A percentile compares a stretch with the other conserved stretches of the same genome.
Evolutionary conservation across 1,140 invertebrate species (phyloP).

Genomic region (Holcopasites calliopsidis): DNA sequence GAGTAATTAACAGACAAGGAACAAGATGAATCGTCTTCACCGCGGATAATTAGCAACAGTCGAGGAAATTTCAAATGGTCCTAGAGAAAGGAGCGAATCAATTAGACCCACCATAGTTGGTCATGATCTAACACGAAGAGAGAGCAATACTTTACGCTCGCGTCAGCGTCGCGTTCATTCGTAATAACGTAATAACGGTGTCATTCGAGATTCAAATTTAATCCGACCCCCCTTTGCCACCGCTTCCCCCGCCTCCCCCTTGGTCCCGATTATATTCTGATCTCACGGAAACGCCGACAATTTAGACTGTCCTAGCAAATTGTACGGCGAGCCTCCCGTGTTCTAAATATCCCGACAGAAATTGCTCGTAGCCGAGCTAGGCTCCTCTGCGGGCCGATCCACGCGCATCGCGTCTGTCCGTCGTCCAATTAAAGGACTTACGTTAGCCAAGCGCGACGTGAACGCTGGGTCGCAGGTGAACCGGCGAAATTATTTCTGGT

Average conservation of each 20-base stretch:
- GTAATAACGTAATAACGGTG: constrained; percentile 13
- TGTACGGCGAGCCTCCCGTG: too few species aligned
- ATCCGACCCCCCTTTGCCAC: neutral
- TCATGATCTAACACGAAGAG: neutral
- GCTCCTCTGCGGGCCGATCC: neutral
- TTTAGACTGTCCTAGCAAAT: constrained; percentile 25
- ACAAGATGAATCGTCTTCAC: neutral
- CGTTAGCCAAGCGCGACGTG: too few species aligned
- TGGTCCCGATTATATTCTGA: constrained; percentile 28
- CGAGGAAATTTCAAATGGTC: neutral
- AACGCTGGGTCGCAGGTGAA: neutral
- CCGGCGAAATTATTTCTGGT: constrained; percentile 5
- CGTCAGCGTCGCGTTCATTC: too few species aligned
- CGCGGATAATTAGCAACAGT: neutral
- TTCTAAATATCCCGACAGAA: constrained; percentile 28
- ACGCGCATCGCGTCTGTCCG: neutral
- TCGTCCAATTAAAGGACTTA: constrained; percentile 20
- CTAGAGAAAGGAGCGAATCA: neutral
- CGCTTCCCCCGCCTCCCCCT: too few species aligned
- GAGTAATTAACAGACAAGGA: neutral
- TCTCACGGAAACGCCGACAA: constrained; percentile 27
- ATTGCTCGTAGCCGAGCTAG: constrained; percentile 13
- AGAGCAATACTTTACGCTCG: neutral
- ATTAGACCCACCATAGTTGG: neutral
- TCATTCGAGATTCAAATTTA: constrained; percentile 8